These are phyloP conservation scores for Hermatobates lingyangjiaoensis DNA, from an alignment of 1,140 invertebrate species.

Conservation along the genomic window DNA sequence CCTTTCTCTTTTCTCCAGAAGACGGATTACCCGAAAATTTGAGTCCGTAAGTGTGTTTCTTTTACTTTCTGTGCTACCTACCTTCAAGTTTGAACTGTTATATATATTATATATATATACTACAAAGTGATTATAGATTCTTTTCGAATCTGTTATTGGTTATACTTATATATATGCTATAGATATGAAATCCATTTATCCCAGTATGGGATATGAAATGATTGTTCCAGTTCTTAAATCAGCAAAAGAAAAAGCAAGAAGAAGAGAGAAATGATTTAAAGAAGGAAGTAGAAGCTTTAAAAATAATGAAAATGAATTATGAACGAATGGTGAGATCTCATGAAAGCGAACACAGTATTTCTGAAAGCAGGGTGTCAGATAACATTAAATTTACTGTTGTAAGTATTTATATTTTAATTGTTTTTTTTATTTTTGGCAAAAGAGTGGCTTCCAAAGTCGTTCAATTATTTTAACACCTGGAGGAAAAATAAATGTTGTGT, in stretches of 20 bases:
- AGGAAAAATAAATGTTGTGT: no score
- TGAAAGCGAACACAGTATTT: slow-evolving; percentile 73
- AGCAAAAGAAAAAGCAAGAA: slow-evolving; percentile 84
- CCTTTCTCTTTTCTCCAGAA: no score
- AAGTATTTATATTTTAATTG: no score
- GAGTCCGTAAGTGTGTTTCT: neutral
- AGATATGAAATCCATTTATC: neutral
- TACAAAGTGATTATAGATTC: neutral
- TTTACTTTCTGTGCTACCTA: neutral
- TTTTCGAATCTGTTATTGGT: neutral
- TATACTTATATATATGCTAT: neutral
- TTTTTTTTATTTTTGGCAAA: no score
- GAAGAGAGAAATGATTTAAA: slow-evolving; percentile 77
- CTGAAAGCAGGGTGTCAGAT: slow-evolving; percentile 72
- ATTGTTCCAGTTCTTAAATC: slow-evolving; percentile 55
- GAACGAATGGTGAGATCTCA: slow-evolving; percentile 91
- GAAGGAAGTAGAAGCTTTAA: slow-evolving; percentile 83
- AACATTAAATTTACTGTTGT: slow-evolving; percentile 93
- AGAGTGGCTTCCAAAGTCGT: no score
- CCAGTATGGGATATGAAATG: slow-evolving; percentile 1
- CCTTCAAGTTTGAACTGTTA: neutral
- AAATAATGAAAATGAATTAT: slow-evolving; percentile 86
- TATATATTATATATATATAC: neutral
- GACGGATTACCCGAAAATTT: no score
- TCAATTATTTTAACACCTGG: no score